Conservation (phyloP, 2,113 vertebrate species). For the Neopipo cinnamomea region DNA sequence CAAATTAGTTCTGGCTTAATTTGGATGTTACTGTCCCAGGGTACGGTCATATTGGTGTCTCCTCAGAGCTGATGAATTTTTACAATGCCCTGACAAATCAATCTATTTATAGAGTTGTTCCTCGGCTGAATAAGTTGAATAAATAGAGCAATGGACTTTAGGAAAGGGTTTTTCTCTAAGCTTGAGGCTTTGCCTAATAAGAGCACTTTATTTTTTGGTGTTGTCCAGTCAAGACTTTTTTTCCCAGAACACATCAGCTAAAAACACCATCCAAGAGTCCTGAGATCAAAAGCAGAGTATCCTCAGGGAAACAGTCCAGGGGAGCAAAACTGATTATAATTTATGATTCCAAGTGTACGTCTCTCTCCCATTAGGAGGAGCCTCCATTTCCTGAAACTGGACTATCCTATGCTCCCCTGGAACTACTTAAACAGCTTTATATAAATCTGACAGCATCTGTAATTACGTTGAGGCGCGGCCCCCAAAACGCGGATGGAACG, state of each 20-base stretch:
- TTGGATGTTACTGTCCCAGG: no score
- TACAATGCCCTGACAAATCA: neutral
- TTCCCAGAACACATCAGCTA: neutral
- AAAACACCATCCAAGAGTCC: neutral
- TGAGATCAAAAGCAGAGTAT: neutral
- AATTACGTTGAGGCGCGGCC: fast-evolving
- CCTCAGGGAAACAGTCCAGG: neutral
- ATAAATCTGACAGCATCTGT: neutral
- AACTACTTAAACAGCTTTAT: neutral
- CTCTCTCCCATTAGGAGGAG: neutral
- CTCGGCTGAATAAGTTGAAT: neutral
- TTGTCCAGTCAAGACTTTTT: neutral
- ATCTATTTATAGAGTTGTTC: neutral
- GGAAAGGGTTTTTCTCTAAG: neutral
- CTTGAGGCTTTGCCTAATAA: neutral
- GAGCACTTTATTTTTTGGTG: neutral
- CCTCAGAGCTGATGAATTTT: neutral
- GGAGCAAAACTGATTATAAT: neutral
- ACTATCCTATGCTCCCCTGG: neutral
- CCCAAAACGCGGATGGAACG: fast-evolving
- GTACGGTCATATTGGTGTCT: no score
- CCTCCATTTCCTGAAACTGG: neutral
- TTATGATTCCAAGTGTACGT: neutral
- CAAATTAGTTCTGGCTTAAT: no score
- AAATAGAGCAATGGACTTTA: neutral